Base-by-base conservation (phyloP, 2,113 vertebrate genomes). In the Pomatostomus ruficeps region DNA sequence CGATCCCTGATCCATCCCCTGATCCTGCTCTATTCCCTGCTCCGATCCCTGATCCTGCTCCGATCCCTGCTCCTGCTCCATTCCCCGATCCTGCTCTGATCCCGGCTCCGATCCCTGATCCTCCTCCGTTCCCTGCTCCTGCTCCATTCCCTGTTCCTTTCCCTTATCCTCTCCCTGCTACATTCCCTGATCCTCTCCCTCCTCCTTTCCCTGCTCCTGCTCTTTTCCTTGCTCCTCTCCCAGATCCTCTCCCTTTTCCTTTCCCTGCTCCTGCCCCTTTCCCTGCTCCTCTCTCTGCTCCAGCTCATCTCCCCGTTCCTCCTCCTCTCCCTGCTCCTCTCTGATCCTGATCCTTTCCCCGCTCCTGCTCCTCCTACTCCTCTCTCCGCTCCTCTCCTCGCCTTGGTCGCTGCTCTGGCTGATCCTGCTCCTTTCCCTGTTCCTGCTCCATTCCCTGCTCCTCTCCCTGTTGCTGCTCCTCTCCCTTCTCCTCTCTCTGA, bases 391-490 rank as follows among this genome's bases (percentile, higher is more conserved):
- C 45, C 43, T 13, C 14, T 31, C 29, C 20, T 23, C 24, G 9
- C 14, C n/a, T n/a, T n/a, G n/a, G n/a, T n/a, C n/a, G 20, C 3
- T n/a, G 31, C 54, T 4, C 14, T 55, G 31, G 20, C 31, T n/a
- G 54, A 9, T 31, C 28, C 52, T 33, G 21, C 4, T 46, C 33
- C 23, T 25, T 1, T 72, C 29, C 22, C 28, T 14, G 31, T 72
- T 22, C 22, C 28, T 14, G 31, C 1, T 33, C 66, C 36, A 2
- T 2, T 43, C 24, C 8, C 52, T 5, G 8, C 3, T 49, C 4
- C 49, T 13, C 3, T 33, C 31, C 25, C 14, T 22, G 31, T 11
- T 33, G 33, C 55, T 16, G 9, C 31, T 21, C 54, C 52, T 55
- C 9, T 55, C 31, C 52, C 23, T 25, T 14, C 13, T 58, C 57